phyloP scores from a whole-genome alignment of 2,113 vertebrate species.

The Promerops cafer region DNA sequence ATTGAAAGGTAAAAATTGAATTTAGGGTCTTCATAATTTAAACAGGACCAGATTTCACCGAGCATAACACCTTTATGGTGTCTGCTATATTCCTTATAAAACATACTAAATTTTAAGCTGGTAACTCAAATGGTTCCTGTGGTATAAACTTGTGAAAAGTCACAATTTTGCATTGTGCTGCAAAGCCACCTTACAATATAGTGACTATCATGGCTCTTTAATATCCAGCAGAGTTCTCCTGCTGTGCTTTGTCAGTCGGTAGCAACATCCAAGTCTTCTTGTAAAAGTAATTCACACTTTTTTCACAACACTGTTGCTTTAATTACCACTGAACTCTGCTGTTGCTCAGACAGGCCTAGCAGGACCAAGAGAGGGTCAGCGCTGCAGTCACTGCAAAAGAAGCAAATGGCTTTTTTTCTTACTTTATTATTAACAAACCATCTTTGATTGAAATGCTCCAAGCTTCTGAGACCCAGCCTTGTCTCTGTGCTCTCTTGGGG shows the following conservation, averaged over 20 bases:
- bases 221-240: slow-evolving; percentile 80
- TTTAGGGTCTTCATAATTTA: slow-evolving; percentile 41
- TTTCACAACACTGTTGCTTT: slow-evolving; percentile 83
- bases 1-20: slow-evolving; percentile 49
- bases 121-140: slow-evolving; percentile 73
- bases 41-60: slow-evolving; percentile 29
- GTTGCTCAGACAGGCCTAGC: slow-evolving; percentile 81
- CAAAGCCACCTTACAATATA: slow-evolving; percentile 73
- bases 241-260: slow-evolving; percentile 80
- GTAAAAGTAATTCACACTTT: slow-evolving; percentile 90
- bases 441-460: slow-evolving; percentile 78
- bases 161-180: slow-evolving; percentile 78
- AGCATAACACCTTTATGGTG: slow-evolving; percentile 50
- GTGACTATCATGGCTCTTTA: slow-evolving; percentile 74
- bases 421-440: slow-evolving; percentile 78
- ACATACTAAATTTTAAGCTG: slow-evolving; percentile 61
- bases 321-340: slow-evolving; percentile 80
- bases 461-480: slow-evolving; percentile 73
- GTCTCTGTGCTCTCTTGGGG: slow-evolving; percentile 70
- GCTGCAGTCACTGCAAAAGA: slow-evolving; percentile 74
- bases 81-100: slow-evolving; percentile 4
- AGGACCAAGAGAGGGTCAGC: slow-evolving; percentile 79
- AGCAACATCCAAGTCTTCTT: slow-evolving; percentile 77
- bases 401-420: slow-evolving; percentile 76
- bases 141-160: slow-evolving; percentile 80